Base-by-base conservation (phyloP, 1,140 invertebrate genomes). In the Rhizoglyphus robini region DNA sequence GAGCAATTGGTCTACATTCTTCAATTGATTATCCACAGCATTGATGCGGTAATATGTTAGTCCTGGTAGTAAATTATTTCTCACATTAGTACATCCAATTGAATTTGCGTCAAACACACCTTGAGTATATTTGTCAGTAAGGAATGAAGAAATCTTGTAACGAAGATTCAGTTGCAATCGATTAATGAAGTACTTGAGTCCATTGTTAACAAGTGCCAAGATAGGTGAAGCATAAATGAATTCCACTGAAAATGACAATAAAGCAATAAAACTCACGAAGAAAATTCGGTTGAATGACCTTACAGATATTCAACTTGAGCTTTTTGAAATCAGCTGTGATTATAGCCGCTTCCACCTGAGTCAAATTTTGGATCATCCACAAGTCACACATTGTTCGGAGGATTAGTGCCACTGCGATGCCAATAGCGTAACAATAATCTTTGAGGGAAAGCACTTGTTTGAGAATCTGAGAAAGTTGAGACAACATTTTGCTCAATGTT, bases 31-130 rank as follows among this genome's bases (percentile, higher is more conserved):
- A 75, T 97, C 93, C 71, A 96, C 79, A 79, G 96, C 96, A 66
- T 84, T 88, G 84, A 98, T 93, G 81, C 95, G 89, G 76, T 98
- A 98, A 76, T 93, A 98, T 1, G 92, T 98, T 73, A 92, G 93
- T 49, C 88, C 88, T 87, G 90, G 77, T n/a, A 81, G 80, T n/a
- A n/a, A n/a, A n/a, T n/a, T n/a, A n/a, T n/a, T n/a, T n/a, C n/a
- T n/a, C n/a, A n/a, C n/a, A 72, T n/a, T n/a, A n/a, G n/a, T n/a
- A n/a, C n/a, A n/a, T n/a, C n/a, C n/a, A n/a, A n/a, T n/a, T n/a
- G n/a, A n/a, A n/a, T n/a, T n/a, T n/a, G n/a, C n/a, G n/a, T n/a
- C n/a, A n/a, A n/a, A n/a, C n/a, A n/a, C n/a, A n/a, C n/a, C 36
- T 5, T 86, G 90, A 51, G 97, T 80, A 77, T 98, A 98, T 75